Base-by-base conservation (phyloP, 2,888 invertebrate genomes). In the Dynastes tityus region DNA sequence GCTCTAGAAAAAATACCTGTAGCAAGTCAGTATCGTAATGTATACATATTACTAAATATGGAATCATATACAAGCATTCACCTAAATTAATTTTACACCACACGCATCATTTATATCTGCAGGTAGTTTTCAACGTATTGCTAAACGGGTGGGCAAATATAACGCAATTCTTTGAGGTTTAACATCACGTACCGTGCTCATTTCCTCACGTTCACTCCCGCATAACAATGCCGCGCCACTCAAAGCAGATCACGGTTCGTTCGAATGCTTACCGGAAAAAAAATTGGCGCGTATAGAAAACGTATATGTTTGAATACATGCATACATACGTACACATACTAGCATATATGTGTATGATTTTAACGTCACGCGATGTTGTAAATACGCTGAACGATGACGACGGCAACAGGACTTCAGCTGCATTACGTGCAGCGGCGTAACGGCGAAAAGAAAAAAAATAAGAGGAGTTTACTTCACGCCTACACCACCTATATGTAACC, bases 201-300 rank as follows among this genome's bases (percentile, higher is more conserved):
- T 85, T 82, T 84, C 84, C 82, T 85, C 85, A 85, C 84, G 85
- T 84, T 78, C 78, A 76, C 45, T 82, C 80, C 80, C 81, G 82
- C 81, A 83, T 81, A 80, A 80, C 81, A 80, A 82, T 80, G 81
- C 78, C 64, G 73, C 16, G 29, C n/a, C 55, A n/a, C n/a, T 61
- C 61, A 45, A 11, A 45, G 45, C 45, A 11, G 11, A 45, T 45
- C 45, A 45, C 45, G 49, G 58, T 53, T 73, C 16, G 65, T 65
- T 78, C 16, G 49, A 68, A 61, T 70, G 27, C 37, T 53, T 53
- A 45, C 75, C 22, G 45, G 49, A 67, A 76, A 76, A 22, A 22
- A 79, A 79, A 67, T 77, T 67, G 64, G 53, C 61, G 70, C 70
- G 61, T 55, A 79, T 68, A 68, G 77, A 71, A 79, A 77, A 65